These are phyloP conservation scores for Archivesica marissinica DNA, from an alignment of 1,140 invertebrate genomes.

Conservation along the genomic window DNA sequence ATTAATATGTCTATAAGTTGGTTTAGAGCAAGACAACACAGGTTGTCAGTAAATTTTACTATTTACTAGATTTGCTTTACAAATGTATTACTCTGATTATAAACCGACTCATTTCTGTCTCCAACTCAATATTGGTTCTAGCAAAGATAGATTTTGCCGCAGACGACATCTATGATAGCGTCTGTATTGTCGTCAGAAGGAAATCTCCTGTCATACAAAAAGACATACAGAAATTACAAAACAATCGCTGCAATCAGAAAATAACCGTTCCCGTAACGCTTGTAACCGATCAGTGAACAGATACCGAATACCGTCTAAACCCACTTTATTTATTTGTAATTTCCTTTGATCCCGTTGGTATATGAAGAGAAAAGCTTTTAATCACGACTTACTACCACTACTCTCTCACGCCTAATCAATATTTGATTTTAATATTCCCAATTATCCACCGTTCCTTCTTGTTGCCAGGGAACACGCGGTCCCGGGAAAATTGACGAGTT, in stretches of 20 bases:
- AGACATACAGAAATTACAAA: slow-evolving; percentile 40
- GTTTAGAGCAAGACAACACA: too few relatives aligned
- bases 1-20: too few relatives aligned
- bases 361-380: slow-evolving; percentile 26
- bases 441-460: background rate
- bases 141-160: slow-evolving; percentile 17
- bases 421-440: slow-evolving; percentile 41
- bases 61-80: too few relatives aligned
- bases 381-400: background rate
- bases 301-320: slow-evolving; percentile 41
- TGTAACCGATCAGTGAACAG: background rate
- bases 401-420: slow-evolving; percentile 33
- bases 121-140: background rate
- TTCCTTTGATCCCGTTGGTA: slow-evolving; percentile 43
- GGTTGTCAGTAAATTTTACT: too few relatives aligned
- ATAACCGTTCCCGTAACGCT: background rate
- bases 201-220: slow-evolving; percentile 30
- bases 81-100: background rate
- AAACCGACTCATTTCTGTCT: background rate
- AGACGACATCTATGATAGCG: slow-evolving; percentile 36
- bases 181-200: background rate
- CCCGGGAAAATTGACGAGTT: slow-evolving; percentile 43
- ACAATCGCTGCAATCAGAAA: slow-evolving; percentile 22
- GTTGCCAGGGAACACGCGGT: slow-evolving; percentile 9
- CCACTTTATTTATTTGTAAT: slow-evolving; percentile 58